These are phyloP conservation scores for Brachionus sp. DNA, from an alignment of 1,140 invertebrate genomes.

Conservation along the genomic window DNA sequence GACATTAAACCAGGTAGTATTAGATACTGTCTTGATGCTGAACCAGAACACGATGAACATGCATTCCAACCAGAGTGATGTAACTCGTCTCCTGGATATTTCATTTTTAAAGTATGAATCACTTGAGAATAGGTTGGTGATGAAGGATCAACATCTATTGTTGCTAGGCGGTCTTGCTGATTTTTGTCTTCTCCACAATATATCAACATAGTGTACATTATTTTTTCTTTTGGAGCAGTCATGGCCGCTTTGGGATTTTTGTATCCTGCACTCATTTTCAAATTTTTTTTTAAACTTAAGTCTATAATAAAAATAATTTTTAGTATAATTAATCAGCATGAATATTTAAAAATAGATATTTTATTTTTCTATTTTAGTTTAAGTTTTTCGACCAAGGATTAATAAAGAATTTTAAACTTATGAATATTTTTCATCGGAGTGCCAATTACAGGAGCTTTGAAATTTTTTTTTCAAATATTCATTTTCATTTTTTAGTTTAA, in stretches of 20 bases:
- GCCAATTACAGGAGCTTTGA: too few relatives aligned
- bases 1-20: constrained; percentile 78
- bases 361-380: too few relatives aligned
- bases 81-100: constrained; percentile 77
- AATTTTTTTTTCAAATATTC: too few relatives aligned
- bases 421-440: too few relatives aligned
- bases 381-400: too few relatives aligned
- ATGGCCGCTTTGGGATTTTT: not conserved
- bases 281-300: not conserved
- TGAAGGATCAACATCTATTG: constrained; percentile 81
- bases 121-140: constrained; percentile 84
- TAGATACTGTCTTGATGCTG: constrained; percentile 68
- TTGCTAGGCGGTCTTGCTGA: constrained; percentile 78
- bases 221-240: constrained; percentile 66
- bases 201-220: constrained; percentile 80
- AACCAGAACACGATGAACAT: constrained; percentile 79
- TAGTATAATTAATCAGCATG: not conserved
- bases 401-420: too few relatives aligned
- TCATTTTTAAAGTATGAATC: constrained; percentile 75
- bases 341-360: not conserved
- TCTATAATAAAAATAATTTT: not conserved
- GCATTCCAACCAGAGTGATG: constrained; percentile 95
- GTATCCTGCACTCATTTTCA: not conserved
- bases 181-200: constrained; percentile 55
- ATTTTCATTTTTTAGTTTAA: too few relatives aligned